These are phyloP conservation scores for Phalanger gymnotis DNA, from an alignment of 2,797 vertebrate species.

Conservation along the genomic window DNA sequence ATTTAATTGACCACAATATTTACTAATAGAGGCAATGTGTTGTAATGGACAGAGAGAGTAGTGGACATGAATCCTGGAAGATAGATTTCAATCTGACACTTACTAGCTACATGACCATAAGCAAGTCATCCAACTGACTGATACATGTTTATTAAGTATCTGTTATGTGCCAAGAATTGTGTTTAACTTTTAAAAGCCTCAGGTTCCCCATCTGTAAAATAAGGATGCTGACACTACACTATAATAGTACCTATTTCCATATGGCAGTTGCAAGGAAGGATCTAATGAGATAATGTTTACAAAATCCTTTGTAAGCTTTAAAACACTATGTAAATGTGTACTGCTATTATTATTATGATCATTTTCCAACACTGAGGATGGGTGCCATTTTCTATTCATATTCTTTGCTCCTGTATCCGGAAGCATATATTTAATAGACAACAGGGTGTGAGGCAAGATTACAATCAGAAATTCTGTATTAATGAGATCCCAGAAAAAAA, in stretches of 20 bases:
- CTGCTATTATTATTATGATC: neutral
- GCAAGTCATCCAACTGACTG: conserved; percentile 15
- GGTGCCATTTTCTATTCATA: neutral
- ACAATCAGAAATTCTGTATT: neutral
- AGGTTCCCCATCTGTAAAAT: conserved; percentile 27
- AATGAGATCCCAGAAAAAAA: neutral
- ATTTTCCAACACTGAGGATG: neutral
- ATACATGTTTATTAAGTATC: neutral
- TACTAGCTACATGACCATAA: neutral
- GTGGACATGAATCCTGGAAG: neutral
- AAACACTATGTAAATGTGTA: neutral
- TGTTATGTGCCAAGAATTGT: neutral
- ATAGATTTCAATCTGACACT: neutral
- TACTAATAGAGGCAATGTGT: neutral
- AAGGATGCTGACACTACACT: neutral
- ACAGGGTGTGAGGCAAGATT: neutral
- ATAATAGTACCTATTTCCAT: neutral
- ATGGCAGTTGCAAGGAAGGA: conserved; percentile 15
- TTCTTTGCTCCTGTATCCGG: neutral
- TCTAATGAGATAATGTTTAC: conserved; percentile 6
- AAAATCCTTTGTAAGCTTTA: conserved; percentile 6
- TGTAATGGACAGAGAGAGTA: neutral
- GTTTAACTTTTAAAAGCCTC: neutral
- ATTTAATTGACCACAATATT: neutral
- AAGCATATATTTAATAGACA: conserved; percentile 5